phyloP scores from a whole-genome alignment of 35 echinoderm and acorn worm species.

The Chiridota heheva region DNA sequence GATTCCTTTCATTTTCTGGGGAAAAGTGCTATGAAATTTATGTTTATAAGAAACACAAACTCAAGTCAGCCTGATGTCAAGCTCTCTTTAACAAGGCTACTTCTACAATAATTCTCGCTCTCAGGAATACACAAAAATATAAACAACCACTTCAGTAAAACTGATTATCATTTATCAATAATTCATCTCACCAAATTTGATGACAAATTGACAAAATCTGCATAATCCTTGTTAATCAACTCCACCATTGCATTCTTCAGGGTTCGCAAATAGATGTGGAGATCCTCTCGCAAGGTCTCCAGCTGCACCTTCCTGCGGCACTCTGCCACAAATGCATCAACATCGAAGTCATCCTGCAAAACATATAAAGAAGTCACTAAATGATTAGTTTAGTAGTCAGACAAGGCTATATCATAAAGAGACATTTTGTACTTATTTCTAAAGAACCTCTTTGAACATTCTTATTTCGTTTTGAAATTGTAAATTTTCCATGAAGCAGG shows the following conservation, averaged over 20 bases:
- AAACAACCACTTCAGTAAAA: too few species aligned
- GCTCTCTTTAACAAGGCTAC: too few species aligned
- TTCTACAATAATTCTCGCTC: too few species aligned
- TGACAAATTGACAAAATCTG: conserved; percentile 99
- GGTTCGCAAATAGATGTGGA: conserved; percentile 88
- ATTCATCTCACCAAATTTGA: conserved; percentile 91
- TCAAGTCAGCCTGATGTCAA: too few species aligned
- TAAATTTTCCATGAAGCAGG: too few species aligned
- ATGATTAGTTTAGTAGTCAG: background rate
- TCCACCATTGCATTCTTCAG: conserved; percentile 99
- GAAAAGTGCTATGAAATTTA: too few species aligned
- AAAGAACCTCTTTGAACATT: background rate
- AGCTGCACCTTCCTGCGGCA: conserved; percentile 86
- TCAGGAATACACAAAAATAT: too few species aligned
- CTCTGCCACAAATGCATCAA: conserved; percentile 93
- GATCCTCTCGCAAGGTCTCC: conserved; percentile 87
- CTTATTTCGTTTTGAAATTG: too few species aligned
- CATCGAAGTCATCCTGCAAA: conserved; percentile 89
- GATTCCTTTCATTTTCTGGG: too few species aligned
- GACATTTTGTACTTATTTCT: background rate
- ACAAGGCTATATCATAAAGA: background rate
- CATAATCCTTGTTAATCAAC: conserved; percentile 97
- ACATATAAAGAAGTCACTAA: background rate
- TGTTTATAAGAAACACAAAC: too few species aligned
- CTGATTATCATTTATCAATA: too few species aligned